These are phyloP conservation scores for Eupeodes luniger DNA, from an alignment of 2,888 invertebrate species.

Conservation along the genomic window DNA sequence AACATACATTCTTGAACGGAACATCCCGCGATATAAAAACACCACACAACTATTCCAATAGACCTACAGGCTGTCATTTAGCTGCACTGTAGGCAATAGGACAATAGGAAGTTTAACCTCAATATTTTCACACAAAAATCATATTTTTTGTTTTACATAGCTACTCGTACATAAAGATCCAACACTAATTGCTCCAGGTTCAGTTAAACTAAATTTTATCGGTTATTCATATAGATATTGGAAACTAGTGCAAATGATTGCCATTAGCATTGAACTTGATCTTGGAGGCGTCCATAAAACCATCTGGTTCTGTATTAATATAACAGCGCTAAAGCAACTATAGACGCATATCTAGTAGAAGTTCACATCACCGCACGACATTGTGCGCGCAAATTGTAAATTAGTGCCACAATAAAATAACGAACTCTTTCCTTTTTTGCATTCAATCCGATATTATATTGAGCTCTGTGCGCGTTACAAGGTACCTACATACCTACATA, in stretches of 20 bases:
- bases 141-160: background rate
- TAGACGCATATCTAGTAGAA: constrained; percentile 4
- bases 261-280: constrained; percentile 73
- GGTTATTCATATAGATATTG: background rate
- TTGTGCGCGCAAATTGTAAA: constrained; percentile 53
- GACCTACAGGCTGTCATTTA: constrained; percentile 45
- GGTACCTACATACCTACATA: background rate
- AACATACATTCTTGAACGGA: constrained; percentile 43
- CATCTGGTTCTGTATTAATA: constrained; percentile 15
- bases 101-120: constrained; percentile 68
- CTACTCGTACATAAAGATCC: background rate
- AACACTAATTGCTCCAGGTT: constrained; percentile 64
- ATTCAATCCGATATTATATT: constrained; percentile 21
- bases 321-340: background rate
- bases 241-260: constrained; percentile 70
- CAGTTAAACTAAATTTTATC: constrained; percentile 41
- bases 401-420: constrained; percentile 53
- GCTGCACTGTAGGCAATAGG: constrained; percentile 43
- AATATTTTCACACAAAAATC: constrained; percentile 24
- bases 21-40: constrained; percentile 1
- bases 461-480: background rate
- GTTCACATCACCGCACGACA: constrained; percentile 74
- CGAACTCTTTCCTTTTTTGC: constrained; percentile 48
- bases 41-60: constrained; percentile 4
- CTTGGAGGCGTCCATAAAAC: constrained; percentile 58